Conservation (phyloP, 2,113 vertebrate genomes). For the Cepphus grylle region DNA sequence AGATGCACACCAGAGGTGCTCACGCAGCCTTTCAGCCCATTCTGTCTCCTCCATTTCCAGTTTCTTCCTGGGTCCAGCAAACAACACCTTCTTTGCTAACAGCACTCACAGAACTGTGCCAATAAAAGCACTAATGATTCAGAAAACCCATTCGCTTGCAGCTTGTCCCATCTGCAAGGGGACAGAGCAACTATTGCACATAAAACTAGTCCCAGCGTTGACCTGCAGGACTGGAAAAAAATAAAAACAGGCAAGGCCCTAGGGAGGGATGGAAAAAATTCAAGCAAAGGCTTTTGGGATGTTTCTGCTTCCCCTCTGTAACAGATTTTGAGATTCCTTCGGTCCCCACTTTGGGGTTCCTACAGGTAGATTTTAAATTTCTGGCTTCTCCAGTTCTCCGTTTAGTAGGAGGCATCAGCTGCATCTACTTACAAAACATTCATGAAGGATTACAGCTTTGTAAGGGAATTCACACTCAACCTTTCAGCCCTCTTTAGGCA, state of each 20-base stretch:
- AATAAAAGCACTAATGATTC: neutral
- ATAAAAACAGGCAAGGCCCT: neutral
- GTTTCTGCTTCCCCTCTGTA: neutral
- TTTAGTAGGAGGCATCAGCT: neutral
- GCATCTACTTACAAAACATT: neutral
- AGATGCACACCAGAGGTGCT: neutral
- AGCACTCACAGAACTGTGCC: neutral
- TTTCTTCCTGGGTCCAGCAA: neutral
- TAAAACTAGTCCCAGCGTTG: neutral
- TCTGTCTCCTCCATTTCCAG: neutral
- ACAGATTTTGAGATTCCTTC: neutral
- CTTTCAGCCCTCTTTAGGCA: constrained; percentile 16
- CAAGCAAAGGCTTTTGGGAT: neutral
- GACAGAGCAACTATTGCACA: neutral
- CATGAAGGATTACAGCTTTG: constrained; percentile 9
- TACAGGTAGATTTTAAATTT: neutral
- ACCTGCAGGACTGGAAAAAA: neutral
- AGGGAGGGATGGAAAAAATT: neutral
- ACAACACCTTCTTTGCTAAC: neutral
- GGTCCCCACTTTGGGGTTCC: neutral
- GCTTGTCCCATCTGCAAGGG: neutral
- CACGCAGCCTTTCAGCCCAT: neutral
- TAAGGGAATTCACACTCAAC: constrained; percentile 16
- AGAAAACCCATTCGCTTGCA: neutral
- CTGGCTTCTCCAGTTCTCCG: neutral